Evolutionary conservation across 2,888 invertebrate species (phyloP).

Genomic region (Oithona nana): DNA sequence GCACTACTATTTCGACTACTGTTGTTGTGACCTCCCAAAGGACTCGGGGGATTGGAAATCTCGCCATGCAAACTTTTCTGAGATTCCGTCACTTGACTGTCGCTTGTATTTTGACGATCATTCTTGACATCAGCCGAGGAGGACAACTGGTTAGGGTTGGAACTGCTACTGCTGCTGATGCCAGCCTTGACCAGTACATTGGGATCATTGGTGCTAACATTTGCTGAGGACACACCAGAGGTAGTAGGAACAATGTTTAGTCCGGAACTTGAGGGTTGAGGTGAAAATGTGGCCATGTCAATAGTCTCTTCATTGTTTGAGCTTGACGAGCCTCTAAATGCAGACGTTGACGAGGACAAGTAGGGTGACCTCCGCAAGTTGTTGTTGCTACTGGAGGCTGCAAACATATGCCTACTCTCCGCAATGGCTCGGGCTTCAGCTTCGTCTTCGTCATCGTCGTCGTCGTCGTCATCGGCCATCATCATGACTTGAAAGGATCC

Average conservation of each 20-base stretch:
- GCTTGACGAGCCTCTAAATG: neutral
- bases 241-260: neutral
- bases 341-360: neutral
- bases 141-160: neutral
- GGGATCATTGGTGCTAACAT: no score
- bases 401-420: neutral
- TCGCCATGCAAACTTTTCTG: conserved; percentile 7
- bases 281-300: neutral
- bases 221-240: no score
- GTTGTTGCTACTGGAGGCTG: neutral
- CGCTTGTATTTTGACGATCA: no score
- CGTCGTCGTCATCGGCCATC: neutral
- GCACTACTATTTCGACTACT: neutral
- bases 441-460: neutral
- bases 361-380: neutral
- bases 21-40: neutral
- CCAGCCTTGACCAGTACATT: no score
- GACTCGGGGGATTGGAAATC: conserved; percentile 5
- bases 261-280: neutral
- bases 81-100: no score
- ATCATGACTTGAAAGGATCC: neutral
- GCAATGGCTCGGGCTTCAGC: no score
- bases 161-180: neutral
- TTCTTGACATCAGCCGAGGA: neutral
- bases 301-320: no score